phyloP scores from a whole-genome alignment of 2,113 vertebrate genomes.

The Myiozetetes cayanensis region DNA sequence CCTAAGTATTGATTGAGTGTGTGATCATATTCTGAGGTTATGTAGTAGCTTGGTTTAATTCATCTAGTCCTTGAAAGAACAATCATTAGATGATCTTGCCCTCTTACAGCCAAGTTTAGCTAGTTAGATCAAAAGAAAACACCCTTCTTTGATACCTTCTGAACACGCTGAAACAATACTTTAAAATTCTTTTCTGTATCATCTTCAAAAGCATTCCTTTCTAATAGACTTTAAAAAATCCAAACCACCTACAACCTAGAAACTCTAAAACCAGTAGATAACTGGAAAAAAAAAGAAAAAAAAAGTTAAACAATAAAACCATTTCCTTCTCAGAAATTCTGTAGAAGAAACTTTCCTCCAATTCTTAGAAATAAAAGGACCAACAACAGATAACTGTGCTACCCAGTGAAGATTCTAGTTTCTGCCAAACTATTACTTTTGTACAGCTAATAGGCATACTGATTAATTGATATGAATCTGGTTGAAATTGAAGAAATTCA shows the following conservation, averaged over 20 bases:
- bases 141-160: not conserved
- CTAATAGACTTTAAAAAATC: not conserved
- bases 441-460: not conserved
- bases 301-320: not conserved
- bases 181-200: not conserved
- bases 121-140: not conserved
- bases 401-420: not conserved
- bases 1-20: not conserved
- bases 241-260: not conserved
- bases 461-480: not conserved
- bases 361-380: not conserved
- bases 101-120: not conserved
- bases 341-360: not conserved
- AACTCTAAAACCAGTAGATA: not conserved
- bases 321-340: not conserved
- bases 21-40: not conserved
- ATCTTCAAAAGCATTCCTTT: constrained; percentile 31
- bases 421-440: not conserved
- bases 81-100: not conserved
- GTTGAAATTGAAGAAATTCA: not conserved
- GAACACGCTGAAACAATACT: not conserved
- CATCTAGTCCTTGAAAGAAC: not conserved
- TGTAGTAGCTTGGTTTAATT: not conserved
- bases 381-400: not conserved
- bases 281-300: not conserved